Percentiles rank a stretch among this genome's conserved stretches.
These are phyloP conservation scores for crab-eating macaque (Macaca fascicularis) DNA, from an alignment of 2,113 vertebrate species.

Conservation along the genomic window DNA sequence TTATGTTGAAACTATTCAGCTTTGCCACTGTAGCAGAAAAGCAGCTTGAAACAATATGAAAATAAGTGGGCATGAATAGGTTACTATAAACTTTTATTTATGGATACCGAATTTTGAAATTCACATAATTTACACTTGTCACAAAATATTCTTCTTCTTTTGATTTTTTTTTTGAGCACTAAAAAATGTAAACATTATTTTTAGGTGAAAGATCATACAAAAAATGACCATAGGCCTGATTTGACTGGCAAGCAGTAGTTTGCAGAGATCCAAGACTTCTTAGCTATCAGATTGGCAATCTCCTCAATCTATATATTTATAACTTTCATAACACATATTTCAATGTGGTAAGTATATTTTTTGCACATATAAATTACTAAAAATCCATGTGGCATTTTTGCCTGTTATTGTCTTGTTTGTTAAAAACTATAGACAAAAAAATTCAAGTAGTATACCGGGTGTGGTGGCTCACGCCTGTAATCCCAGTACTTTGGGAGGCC, in stretches of 20 bases:
- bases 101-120: background rate
- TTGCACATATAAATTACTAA: background rate
- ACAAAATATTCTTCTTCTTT: background rate
- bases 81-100: background rate
- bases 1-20: background rate
- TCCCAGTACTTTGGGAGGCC: no score
- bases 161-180: background rate
- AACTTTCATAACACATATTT: constrained; percentile 12
- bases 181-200: background rate
- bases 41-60: background rate
- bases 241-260: background rate
- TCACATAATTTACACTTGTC: background rate
- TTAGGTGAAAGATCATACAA: background rate
- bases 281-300: background rate
- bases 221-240: background rate
- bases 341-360: background rate
- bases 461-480: no score
- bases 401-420: background rate
- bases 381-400: background rate
- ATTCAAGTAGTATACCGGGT: background rate
- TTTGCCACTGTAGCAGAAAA: background rate
- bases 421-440: background rate
- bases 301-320: background rate
- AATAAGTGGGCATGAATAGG: background rate
- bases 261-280: background rate